Evolutionary conservation across 2,888 invertebrate species (phyloP), one percentile per base, ranked within the genome.

Genomic region (Hypomecis punctinalis): DNA sequence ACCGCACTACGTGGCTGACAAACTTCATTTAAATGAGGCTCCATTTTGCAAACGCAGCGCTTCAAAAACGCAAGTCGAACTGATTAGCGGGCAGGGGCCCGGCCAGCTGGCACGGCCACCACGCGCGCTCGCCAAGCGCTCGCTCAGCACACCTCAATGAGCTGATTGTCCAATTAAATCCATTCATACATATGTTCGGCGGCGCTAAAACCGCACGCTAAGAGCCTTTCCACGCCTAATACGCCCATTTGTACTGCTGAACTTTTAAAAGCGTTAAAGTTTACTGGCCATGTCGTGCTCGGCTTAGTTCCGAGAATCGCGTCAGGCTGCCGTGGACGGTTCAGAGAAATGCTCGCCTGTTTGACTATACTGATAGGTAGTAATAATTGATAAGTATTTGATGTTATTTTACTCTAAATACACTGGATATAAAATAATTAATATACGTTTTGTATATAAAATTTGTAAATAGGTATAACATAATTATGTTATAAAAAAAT

Each of bases 111-210:
- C 91, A 90, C 79, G 68, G 75, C 66, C 71, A 76, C 75, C 80
- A 76, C 76, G 72, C 61, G 74, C 80, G 78, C 74, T 79, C 78
- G 89, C 89, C 91, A 90, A 90, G 85, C 87, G 81, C 81, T 80
- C 83, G 78, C 81, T 81, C 82, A 82, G 78, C 86, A 81, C 83
- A 85, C 84, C 87, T 89, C 88, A 88, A 89, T 88, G 88, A 85
- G 83, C 81, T 80, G 84, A 86, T 84, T 83, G 84, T 84, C 84
- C 88, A 90, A 90, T 91, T 90, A 91, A 86, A 86, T 89, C 82
- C 89, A 90, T 91, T 91, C 90, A 90, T 88, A 87, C 88, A 83
- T 83, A 76, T 77, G 74, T 76, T 78, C 76, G 67, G 71, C 69
- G 68, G 75, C 78, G 79, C 82, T 82, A 80, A 79, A 79, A 76